These are phyloP conservation scores for Poecilobothrus nobilitatus DNA, from an alignment of 2,888 invertebrate genomes.

Conservation along the genomic window DNA sequence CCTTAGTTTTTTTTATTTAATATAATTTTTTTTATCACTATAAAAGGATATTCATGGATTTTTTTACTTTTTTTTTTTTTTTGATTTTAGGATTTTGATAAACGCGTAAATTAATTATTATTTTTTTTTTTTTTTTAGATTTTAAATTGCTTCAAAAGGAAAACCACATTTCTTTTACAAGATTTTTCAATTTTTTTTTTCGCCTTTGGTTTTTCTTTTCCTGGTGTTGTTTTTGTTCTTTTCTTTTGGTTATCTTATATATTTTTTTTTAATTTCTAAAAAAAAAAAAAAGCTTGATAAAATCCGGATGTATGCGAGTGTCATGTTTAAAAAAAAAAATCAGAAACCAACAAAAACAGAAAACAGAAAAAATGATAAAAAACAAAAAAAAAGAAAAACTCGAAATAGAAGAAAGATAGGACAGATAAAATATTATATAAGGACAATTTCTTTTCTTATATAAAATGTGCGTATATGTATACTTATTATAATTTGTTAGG, in stretches of 20 bases:
- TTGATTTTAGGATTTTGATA: background rate
- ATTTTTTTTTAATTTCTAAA: background rate
- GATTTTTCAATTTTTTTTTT: no score
- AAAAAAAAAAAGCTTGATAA: background rate
- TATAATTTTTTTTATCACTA: no score
- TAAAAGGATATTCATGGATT: background rate
- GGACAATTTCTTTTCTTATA: no score
- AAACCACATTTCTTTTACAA: background rate
- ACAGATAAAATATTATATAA: no score
- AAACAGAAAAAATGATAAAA: no score
- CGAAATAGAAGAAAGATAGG: no score
- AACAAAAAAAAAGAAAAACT: no score
- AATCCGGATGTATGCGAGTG: conserved; percentile 1
- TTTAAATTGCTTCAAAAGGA: background rate
- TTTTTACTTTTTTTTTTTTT: background rate
- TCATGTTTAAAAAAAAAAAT: background rate
- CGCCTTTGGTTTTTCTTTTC: no score
- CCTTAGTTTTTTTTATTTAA: background rate
- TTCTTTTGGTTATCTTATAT: background rate
- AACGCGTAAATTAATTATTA: conserved; percentile 1
- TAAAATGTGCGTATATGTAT: no score
- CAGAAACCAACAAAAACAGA: background rate
- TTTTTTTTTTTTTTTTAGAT: background rate
- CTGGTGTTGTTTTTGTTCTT: no score
- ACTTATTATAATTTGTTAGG: no score